These are phyloP conservation scores for Acleris sparsana DNA, from an alignment of 2,888 invertebrate genomes.

Conservation along the genomic window DNA sequence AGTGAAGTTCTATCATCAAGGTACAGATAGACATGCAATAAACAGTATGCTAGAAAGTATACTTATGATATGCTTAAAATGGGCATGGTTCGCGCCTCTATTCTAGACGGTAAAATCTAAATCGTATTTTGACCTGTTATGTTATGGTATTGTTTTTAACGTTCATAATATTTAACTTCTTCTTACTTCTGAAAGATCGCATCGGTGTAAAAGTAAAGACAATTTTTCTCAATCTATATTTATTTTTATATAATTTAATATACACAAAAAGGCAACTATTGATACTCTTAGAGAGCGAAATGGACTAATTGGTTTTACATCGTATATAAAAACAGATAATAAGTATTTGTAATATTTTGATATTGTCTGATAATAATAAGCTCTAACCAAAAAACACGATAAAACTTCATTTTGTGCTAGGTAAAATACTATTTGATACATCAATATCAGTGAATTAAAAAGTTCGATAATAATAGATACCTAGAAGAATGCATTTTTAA, in stretches of 20 bases:
- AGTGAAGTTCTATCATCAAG: too few species aligned
- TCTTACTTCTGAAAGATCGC: too few species aligned
- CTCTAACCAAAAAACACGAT: conserved; percentile 30
- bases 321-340: conserved; percentile 33
- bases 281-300: conserved; percentile 36
- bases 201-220: not conserved
- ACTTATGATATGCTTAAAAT: not conserved
- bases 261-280: conserved; percentile 36
- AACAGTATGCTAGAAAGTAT: too few species aligned
- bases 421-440: conserved; percentile 36
- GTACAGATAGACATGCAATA: too few species aligned
- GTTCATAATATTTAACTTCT: too few species aligned
- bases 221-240: conserved; percentile 22
- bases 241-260: conserved; percentile 26
- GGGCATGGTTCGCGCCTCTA: not conserved
- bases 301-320: conserved; percentile 31
- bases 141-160: too few species aligned
- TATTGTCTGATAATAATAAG: conserved; percentile 33
- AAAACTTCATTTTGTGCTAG: not conserved
- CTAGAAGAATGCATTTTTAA: conserved; percentile 39
- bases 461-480: too few species aligned
- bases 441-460: too few species aligned
- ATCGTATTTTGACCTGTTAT: too few species aligned
- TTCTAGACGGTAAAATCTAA: too few species aligned
- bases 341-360: conserved; percentile 15